Evolutionary conservation across 2,888 invertebrate genomes (phyloP), one percentile per base, ranked within the genome.

Genomic region (Drosophila siamana): DNA sequence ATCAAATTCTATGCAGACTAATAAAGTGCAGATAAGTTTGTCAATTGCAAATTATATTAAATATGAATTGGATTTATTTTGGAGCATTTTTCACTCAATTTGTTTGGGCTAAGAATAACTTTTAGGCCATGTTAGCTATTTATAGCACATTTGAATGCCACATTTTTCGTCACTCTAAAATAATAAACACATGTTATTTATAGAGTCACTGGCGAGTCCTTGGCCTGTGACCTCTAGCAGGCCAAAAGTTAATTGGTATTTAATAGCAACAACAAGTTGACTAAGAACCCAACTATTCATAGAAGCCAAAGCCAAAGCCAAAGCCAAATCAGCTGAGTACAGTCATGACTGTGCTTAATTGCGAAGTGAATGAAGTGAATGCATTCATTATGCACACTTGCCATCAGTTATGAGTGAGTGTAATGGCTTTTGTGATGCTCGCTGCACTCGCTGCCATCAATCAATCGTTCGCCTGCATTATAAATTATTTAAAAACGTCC

Each of bases 351-450:
- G 44, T 43, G 46, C 64, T 68, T 70, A 83, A 82, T 78, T 75
- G 69, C 65, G 59, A 75, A 72, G 66, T 69, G 69, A 85, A 61
- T 63, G 24, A 66, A 69, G 56, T 69, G 51, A 85, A 74, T 82
- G 79, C 65, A 71, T 71, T 77, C 60, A 71, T 75, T 72, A 72
- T 66, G 60, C 69, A 71, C 74, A 81, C 50, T 47, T 77, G 85
- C 40, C 52, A 78, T 82, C 59, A 75, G 57, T 80, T 80, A 75
- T 82, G 52, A 62, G 73, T 62, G 69, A 28, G 74, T 66, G 52
- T 64, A 13, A 43, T 43, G 33, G 24, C 51, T 43, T 50, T 50
- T 52, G 15, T 38, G 19, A 52, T 52, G 52, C 9, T 30, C 47
- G 52, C 54, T 57, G 51, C 16, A 15, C 46, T 59, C 48, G 43